Percentiles rank a stretch among this genome's conserved stretches.
Conservation (phyloP, 1,140 invertebrate species). For the Thaumatotibia leucotreta region DNA sequence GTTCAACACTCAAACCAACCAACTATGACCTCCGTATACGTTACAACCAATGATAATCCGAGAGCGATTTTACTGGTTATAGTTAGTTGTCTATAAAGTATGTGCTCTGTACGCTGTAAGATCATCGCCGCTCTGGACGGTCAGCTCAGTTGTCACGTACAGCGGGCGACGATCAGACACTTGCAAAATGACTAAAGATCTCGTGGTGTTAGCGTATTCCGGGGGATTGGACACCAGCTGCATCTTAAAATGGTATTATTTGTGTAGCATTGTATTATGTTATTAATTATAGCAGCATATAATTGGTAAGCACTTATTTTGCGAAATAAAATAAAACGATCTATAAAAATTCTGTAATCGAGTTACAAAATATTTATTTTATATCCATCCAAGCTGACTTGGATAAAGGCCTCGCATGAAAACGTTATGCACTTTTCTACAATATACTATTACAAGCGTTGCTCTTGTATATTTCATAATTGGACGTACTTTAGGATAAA, state of each 20-base stretch:
- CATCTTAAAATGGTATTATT: constrained; percentile 86
- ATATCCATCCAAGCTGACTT: too few relatives aligned
- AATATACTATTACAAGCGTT: too few relatives aligned
- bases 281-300: too few relatives aligned
- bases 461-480: too few relatives aligned
- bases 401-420: too few relatives aligned
- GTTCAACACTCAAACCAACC: neutral
- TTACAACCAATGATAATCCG: neutral
- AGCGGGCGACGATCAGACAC: neutral
- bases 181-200: constrained; percentile 54
- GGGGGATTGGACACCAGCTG: constrained; percentile 93
- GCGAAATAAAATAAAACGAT: too few relatives aligned
- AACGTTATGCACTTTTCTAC: too few relatives aligned
- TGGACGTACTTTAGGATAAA: too few relatives aligned
- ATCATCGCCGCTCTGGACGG: neutral
- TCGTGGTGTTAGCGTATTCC: constrained; percentile 86
- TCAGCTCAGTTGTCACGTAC: neutral
- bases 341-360: too few relatives aligned
- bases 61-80: neutral
- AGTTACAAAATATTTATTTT: too few relatives aligned
- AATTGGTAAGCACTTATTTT: too few relatives aligned
- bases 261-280: constrained; percentile 3
- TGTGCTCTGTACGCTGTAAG: neutral
- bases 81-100: neutral
- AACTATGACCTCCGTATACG: neutral